Conservation (phyloP, 2,113 vertebrate species). For the Prunella fulvescens region DNA sequence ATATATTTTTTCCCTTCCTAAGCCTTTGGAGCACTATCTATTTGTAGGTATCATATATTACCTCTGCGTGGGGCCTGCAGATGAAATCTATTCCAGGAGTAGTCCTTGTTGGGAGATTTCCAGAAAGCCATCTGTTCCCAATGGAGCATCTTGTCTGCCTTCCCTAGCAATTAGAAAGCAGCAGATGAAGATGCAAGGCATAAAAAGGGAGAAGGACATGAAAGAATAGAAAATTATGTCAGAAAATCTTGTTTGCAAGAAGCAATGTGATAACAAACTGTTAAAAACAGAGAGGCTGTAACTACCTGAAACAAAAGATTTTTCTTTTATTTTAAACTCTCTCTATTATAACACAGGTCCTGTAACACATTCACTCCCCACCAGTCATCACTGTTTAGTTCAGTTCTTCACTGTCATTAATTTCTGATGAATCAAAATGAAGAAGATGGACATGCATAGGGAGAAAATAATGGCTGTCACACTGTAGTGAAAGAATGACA, state of each 20-base stretch:
- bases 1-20: constrained; percentile 8
- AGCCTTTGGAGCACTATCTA: constrained; percentile 48
- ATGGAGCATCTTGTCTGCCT: constrained; percentile 63
- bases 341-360: background rate
- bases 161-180: constrained; percentile 57
- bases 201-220: background rate
- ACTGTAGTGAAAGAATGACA: background rate
- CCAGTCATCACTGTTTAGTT: background rate
- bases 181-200: constrained; percentile 41
- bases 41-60: constrained; percentile 63
- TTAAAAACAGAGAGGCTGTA: background rate
- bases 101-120: constrained; percentile 51
- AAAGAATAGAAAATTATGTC: background rate
- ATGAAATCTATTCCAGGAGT: constrained; percentile 65
- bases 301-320: background rate
- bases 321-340: background rate
- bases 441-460: background rate
- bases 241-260: constrained; percentile 6
- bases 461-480: background rate
- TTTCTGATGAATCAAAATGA: background rate
- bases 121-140: constrained; percentile 69
- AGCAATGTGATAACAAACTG: background rate
- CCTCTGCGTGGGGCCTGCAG: constrained; percentile 56
- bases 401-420: background rate
- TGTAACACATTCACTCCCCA: background rate